phyloP scores from a whole-genome alignment of 2,797 vertebrate species.

The Rhinatrema bivittatum region DNA sequence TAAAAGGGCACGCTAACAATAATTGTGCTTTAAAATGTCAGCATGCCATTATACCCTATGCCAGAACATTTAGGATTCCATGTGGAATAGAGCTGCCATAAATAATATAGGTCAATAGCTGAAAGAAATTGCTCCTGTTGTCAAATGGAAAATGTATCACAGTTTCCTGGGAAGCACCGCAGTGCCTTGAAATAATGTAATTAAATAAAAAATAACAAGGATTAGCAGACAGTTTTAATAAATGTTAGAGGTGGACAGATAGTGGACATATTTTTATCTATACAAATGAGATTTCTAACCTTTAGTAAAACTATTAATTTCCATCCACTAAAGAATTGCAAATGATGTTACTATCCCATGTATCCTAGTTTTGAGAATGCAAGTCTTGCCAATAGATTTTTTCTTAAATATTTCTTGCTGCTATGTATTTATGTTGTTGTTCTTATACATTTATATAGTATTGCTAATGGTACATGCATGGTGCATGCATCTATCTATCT shows the following conservation, averaged over 20 bases:
- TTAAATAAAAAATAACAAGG: not conserved
- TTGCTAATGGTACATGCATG: too few species aligned
- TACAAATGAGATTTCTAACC: too few species aligned
- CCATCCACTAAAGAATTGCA: too few species aligned
- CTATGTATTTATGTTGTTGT: too few species aligned
- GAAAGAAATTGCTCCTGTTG: not conserved
- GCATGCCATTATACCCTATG: not conserved
- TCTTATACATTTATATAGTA: too few species aligned
- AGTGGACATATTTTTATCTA: too few species aligned
- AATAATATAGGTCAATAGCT: not conserved
- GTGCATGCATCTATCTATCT: too few species aligned
- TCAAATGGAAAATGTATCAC: not conserved
- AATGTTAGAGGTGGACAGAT: not conserved
- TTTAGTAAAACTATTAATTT: too few species aligned
- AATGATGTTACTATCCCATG: too few species aligned
- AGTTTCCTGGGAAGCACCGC: not conserved
- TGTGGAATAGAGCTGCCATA: not conserved
- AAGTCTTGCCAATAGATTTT: too few species aligned
- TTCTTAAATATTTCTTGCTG: too few species aligned
- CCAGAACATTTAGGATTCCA: not conserved
- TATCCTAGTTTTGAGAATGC: too few species aligned
- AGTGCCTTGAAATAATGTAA: not conserved
- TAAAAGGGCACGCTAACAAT: not conserved
- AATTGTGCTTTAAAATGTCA: not conserved
- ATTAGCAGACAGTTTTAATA: not conserved